Base-by-base conservation (phyloP, 2,113 vertebrate species). In the Hippocampus barbouri region DNA sequence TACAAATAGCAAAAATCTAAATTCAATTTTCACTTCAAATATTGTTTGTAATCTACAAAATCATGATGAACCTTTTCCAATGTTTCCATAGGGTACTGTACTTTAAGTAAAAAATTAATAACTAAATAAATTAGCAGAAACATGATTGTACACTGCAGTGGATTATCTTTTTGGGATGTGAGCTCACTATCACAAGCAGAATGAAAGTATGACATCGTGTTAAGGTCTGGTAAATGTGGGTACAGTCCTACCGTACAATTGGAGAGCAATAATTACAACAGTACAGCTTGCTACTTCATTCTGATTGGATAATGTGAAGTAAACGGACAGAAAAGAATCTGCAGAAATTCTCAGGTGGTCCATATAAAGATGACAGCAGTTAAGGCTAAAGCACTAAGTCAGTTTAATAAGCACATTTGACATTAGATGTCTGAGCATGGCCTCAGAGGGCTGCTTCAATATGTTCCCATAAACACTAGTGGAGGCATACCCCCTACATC, bases 381-480 rank as follows among this genome's bases (percentile, higher is more conserved):
- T 77, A 74, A 75, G 41, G 76, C 69, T 71, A 79, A 71, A 85
- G 68, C 85, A 89, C 87, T 89, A 89, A 87, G 88, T 90, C 89
- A 88, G 79, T 88, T 88, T 91, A 90, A 91, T 91, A 89, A 90
- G 90, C 85, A 91, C 88, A 91, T 91, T 89, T 90, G 85, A 90
- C 88, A 90, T 85, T 71, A 83, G 87, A 85, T 81, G 88, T 85
- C 81, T 43, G 67, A 45, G 69, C 77, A 18, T 76, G 76, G 84
- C 86, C 86, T 83, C 86, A 68, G 76, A 78, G 80, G 82, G 79
- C 78, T 64, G 72, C 79, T 83, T 78, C 88, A 79, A 80, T 79
- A 75, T 78, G 79, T 83, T 83, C 77, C 79, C 85, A 86, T 89
- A 89, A 89, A 88, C 85, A 88, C 49, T 65, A 79, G 78, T 18